Percentiles rank a stretch among this genome's conserved stretches.
Conservation (phyloP, 2,888 invertebrate genomes). For the Ptychoptera albimana region DNA sequence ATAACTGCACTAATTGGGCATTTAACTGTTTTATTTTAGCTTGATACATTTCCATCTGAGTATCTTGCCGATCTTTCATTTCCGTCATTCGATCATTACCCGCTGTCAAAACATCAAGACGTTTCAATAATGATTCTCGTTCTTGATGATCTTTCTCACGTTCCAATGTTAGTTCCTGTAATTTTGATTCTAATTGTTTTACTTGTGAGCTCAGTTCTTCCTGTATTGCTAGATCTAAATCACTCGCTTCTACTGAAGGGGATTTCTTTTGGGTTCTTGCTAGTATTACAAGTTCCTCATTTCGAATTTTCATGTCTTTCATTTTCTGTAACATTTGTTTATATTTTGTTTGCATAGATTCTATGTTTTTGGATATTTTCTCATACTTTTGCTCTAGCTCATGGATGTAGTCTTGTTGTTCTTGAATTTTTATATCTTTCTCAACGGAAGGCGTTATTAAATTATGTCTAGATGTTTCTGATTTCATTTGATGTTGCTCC, state of each 20-base stretch:
- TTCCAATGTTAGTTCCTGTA: conserved; percentile 41
- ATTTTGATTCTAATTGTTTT: conserved; percentile 43
- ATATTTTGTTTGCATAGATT: conserved; percentile 49
- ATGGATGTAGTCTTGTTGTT: conserved; percentile 41
- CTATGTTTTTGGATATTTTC: conserved; percentile 42
- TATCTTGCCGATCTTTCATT: conserved; percentile 66
- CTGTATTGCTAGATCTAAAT: conserved; percentile 62
- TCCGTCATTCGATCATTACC: conserved; percentile 65
- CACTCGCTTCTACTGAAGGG: conserved; percentile 33
- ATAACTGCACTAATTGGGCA: conserved; percentile 42
- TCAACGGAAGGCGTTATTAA: conserved; percentile 14
- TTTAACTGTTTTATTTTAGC: conserved; percentile 52
- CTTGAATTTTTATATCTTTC: conserved; percentile 32
- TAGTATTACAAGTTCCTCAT: conserved; percentile 29
- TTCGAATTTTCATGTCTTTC: conserved; percentile 60
- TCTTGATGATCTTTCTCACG: conserved; percentile 45
- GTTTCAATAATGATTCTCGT: conserved; percentile 49
- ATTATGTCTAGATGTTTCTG: conserved; percentile 20
- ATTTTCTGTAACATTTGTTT: conserved; percentile 68
- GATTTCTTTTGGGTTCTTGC: conserved; percentile 22
- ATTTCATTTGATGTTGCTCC: conserved; percentile 28
- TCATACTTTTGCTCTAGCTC: conserved; percentile 41
- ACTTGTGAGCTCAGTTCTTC: conserved; percentile 63
- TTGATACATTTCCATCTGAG: conserved; percentile 56
- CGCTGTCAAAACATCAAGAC: conserved; percentile 54